phyloP scores from a whole-genome alignment of 2,797 vertebrate genomes.

The Selene dorsalis region DNA sequence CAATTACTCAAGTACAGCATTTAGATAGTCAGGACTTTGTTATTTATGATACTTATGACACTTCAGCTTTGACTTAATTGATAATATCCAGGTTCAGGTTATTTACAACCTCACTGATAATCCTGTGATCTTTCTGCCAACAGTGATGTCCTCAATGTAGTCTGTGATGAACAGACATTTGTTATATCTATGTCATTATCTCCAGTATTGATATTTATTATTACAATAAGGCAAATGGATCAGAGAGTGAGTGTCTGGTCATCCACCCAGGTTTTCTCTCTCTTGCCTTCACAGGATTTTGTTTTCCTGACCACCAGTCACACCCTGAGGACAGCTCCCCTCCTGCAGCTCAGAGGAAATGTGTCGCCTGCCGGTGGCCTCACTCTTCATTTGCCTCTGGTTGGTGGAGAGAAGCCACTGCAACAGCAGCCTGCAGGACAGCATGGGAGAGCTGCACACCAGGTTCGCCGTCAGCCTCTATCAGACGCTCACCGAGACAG shows the following conservation, averaged over 20 bases:
- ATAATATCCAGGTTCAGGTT: not conserved
- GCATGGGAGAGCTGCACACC: constrained; percentile 83
- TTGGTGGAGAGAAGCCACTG: constrained; percentile 73
- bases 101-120: not conserved
- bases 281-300: constrained; percentile 31
- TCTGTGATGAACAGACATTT: not conserved
- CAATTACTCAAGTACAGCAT: not conserved
- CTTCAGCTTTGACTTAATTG: no score
- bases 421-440: constrained; percentile 76
- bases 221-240: not conserved
- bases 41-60: not conserved
- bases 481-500: constrained; percentile 67
- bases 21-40: not conserved
- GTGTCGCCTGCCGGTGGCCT: constrained; percentile 72
- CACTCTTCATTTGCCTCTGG: constrained; percentile 81
- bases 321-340: constrained; percentile 44
- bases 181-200: not conserved
- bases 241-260: no score
- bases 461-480: constrained; percentile 88
- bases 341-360: constrained; percentile 73
- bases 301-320: constrained; percentile 6
- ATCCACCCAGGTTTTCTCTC: no score
- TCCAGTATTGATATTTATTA: not conserved
- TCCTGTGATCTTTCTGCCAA: not conserved
- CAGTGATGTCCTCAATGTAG: not conserved